Percentiles rank a stretch among this genome's conserved stretches.
Evolutionary conservation across 92 coral and sea anemone genomes (phyloP).

Genomic region (Heliopora coerulea): DNA sequence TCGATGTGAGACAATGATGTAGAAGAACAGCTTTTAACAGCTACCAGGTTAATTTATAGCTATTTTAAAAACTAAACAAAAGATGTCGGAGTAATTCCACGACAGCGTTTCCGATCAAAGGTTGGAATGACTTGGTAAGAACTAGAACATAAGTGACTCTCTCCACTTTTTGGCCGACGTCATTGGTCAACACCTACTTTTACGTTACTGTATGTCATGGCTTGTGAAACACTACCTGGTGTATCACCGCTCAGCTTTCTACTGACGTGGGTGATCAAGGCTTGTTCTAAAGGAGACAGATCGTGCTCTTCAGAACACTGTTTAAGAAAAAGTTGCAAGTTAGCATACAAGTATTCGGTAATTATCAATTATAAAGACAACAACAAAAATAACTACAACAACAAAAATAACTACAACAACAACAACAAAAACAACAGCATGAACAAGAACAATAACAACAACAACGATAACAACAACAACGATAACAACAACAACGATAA

Average conservation of each 20-base stretch:
- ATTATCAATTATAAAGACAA: neutral
- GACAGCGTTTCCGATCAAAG: too few relatives aligned
- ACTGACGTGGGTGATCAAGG: slow-evolving; percentile 78
- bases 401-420: neutral
- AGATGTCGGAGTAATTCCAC: too few relatives aligned
- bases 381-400: neutral
- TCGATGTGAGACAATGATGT: neutral
- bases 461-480: neutral
- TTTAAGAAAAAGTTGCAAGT: neutral
- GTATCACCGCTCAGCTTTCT: slow-evolving; percentile 15
- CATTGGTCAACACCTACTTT: neutral
- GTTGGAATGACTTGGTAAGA: too few relatives aligned
- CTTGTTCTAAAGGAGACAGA: slow-evolving; percentile 90
- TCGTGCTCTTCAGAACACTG: slow-evolving; percentile 62
- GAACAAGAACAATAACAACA: neutral
- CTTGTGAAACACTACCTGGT: slow-evolving; percentile 1
- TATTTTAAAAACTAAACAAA: too few relatives aligned
- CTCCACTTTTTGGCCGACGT: neutral
- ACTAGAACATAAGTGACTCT: too few relatives aligned
- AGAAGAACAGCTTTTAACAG: too few relatives aligned
- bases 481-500: neutral
- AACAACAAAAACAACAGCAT: neutral
- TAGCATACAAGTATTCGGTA: neutral
- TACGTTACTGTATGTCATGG: neutral
- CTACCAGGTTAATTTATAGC: too few relatives aligned